Percentiles rank a stretch among this genome's conserved stretches.
phyloP scores from a whole-genome alignment of 2,113 vertebrate genomes.

The Otis tarda region DNA sequence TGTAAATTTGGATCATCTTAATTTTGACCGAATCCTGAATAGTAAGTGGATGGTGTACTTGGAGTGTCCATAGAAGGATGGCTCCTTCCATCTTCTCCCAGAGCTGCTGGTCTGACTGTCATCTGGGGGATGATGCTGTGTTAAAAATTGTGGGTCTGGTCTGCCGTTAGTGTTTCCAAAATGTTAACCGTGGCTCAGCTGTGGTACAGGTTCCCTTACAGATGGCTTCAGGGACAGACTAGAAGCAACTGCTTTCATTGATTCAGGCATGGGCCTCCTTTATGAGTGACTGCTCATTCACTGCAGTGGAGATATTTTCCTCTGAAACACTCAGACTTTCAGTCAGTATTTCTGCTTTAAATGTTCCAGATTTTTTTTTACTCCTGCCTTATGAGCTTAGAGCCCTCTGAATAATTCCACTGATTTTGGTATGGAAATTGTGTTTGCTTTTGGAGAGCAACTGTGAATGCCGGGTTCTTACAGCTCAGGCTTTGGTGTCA shows the following conservation, averaged over 20 bases:
- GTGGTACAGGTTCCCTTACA: neutral
- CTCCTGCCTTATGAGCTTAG: neutral
- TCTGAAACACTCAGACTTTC: neutral
- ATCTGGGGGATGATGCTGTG: neutral
- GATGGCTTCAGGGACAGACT: neutral
- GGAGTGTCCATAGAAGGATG: neutral
- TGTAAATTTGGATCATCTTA: neutral
- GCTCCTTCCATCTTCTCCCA: neutral
- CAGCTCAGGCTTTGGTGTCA: neutral
- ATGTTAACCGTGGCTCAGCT: neutral
- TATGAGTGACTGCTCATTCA: neutral
- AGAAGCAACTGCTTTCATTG: neutral
- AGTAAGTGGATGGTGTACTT: neutral
- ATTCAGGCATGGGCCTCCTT: neutral
- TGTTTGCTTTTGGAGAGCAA: slow-evolving; percentile 5
- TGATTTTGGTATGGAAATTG: slow-evolving; percentile 12
- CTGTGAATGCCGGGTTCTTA: neutral
- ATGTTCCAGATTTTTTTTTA: neutral
- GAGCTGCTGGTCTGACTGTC: neutral
- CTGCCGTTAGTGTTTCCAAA: neutral
- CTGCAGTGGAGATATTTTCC: neutral
- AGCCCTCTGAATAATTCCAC: slow-evolving; percentile 13
- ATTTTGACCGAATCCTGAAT: neutral
- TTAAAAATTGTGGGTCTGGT: neutral
- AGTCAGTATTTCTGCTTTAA: slow-evolving; percentile 12